phyloP scores from a whole-genome alignment of 2,888 invertebrate species.

The Eupelmus urozonus region DNA sequence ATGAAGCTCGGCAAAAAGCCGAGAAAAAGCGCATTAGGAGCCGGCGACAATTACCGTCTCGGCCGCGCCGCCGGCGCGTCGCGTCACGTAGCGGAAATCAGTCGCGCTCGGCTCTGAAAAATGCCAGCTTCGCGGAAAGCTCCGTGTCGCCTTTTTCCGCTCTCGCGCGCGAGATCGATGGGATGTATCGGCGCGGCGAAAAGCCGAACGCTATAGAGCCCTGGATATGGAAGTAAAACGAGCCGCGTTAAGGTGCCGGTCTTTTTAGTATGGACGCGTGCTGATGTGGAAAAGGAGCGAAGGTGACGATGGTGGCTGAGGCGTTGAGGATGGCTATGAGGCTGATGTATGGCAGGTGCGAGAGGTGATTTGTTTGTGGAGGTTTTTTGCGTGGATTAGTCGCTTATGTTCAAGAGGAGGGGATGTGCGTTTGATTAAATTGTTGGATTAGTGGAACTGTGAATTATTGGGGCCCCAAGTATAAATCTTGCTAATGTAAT shows the following conservation, averaged over 20 bases:
- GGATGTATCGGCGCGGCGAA: slow-evolving; percentile 4
- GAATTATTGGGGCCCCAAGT: no score
- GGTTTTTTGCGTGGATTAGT: no score
- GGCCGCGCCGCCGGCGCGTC: no score
- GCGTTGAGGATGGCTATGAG: no score
- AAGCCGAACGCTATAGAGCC: neutral
- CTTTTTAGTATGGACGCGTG: neutral
- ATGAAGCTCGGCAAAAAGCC: neutral
- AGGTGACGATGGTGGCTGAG: no score
- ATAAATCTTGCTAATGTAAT: no score
- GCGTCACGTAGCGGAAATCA: slow-evolving; percentile 41
- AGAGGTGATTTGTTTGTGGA: no score
- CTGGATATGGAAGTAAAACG: slow-evolving; percentile 9
- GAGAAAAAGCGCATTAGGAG: neutral
- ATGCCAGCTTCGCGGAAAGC: slow-evolving; percentile 18
- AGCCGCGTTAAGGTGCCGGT: neutral
- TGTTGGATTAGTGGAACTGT: no score
- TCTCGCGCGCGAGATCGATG: neutral
- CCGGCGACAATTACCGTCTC: neutral
- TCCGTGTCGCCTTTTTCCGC: neutral
- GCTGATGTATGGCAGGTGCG: no score
- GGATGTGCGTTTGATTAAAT: no score
- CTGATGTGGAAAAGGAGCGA: no score
- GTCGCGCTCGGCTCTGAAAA: slow-evolving; percentile 14
- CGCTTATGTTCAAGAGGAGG: no score